A percentile compares a stretch with the other conserved stretches of the same genome.
phyloP scores from a whole-genome alignment of 2,113 vertebrate genomes.

The Tachuris rubrigastra region DNA sequence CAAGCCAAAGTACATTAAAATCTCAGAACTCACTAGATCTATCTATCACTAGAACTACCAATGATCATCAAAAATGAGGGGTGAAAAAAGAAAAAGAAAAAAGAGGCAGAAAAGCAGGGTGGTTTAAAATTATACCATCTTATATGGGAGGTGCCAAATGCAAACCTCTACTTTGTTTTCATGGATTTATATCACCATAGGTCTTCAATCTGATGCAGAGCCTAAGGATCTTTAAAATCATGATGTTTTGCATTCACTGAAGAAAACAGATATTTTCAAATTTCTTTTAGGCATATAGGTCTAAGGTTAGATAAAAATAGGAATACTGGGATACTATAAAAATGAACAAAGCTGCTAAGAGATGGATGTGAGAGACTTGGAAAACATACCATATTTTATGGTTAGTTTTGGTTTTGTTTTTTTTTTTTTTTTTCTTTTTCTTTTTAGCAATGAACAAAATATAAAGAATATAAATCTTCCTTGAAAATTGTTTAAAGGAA shows the following conservation, averaged over 20 bases:
- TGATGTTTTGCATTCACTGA: not conserved
- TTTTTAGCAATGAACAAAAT: not conserved
- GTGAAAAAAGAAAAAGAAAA: not conserved
- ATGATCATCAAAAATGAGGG: not conserved
- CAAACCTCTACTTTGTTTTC: not conserved
- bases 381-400: not conserved
- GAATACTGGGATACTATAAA: not conserved
- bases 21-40: not conserved
- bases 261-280: not conserved
- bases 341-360: not conserved
- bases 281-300: not conserved
- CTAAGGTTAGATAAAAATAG: not conserved
- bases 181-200: not conserved
- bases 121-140: not conserved
- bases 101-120: not conserved
- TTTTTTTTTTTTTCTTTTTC: not conserved
- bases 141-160: not conserved
- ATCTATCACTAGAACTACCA: not conserved
- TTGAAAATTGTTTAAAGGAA: constrained; percentile 4
- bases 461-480: not conserved
- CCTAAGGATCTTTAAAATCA: not conserved
- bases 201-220: not conserved
- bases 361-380: not conserved
- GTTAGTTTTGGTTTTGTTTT: not conserved
- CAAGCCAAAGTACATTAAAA: not conserved